Evolutionary conservation across 2,113 vertebrate species (phyloP).

Genomic region (Callaeas wilsoni): DNA sequence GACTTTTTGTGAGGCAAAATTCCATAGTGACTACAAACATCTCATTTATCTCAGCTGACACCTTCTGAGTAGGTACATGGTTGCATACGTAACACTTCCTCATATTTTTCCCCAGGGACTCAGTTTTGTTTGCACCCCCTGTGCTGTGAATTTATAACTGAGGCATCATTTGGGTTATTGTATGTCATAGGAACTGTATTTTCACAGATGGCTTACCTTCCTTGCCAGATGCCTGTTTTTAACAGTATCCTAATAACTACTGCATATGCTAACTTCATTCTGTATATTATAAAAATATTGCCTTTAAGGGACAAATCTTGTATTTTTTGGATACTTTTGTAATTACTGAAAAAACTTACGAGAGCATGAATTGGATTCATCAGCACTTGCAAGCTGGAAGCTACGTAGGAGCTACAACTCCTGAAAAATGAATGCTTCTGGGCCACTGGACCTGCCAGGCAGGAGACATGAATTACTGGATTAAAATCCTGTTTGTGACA

Average conservation of each 20-base stretch:
- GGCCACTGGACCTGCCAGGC: background rate
- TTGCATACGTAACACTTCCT: constrained; percentile 17
- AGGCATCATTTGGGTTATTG: constrained; percentile 25
- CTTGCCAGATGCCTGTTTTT: constrained; percentile 36
- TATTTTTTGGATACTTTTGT: background rate
- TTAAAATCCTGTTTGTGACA: constrained; percentile 25
- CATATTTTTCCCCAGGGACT: background rate
- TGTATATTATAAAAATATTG: background rate
- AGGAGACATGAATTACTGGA: background rate
- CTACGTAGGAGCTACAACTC: background rate
- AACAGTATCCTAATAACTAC: background rate
- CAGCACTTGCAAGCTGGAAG: background rate
- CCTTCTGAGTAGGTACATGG: background rate
- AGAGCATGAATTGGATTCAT: background rate
- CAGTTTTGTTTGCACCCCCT: constrained; percentile 31
- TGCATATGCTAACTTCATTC: background rate
- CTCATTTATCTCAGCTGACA: constrained; percentile 30
- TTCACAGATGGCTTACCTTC: constrained; percentile 43
- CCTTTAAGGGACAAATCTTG: background rate
- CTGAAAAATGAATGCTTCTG: background rate
- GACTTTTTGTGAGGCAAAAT: background rate
- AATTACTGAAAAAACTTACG: background rate
- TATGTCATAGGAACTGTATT: background rate
- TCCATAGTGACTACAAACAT: background rate
- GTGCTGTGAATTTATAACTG: constrained; percentile 25